Percentiles rank a stretch among this genome's conserved stretches.
Evolutionary conservation across 1,140 invertebrate species (phyloP).

Genomic region (Scylla paramamosain): DNA sequence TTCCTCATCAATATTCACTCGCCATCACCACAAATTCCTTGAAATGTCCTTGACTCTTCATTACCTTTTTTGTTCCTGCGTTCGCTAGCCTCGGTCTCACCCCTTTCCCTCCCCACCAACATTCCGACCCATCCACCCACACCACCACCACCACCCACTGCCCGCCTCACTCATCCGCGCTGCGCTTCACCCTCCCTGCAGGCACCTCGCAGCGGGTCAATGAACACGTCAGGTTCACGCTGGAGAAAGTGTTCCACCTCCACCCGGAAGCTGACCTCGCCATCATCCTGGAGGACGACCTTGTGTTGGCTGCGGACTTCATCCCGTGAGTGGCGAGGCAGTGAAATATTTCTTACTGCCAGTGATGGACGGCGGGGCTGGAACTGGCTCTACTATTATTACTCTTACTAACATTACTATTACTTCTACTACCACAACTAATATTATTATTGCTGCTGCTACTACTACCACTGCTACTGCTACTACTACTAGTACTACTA

Average conservation of each 20-base stretch:
- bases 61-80: neutral
- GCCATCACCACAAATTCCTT: neutral
- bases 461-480: neutral
- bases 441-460: neutral
- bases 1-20: neutral
- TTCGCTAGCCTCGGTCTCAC: neutral
- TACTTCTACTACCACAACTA: neutral
- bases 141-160: no score
- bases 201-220: slow-evolving; percentile 52
- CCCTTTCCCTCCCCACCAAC: no score
- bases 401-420: neutral
- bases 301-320: slow-evolving; percentile 64
- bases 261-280: slow-evolving; percentile 51
- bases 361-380: no score
- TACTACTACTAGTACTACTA: neutral
- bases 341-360: no score
- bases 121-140: no score
- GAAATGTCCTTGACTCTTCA: neutral
- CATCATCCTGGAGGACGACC: slow-evolving; percentile 70
- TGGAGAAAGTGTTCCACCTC: slow-evolving; percentile 52
- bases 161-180: neutral
- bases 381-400: no score
- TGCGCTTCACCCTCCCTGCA: neutral
- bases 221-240: slow-evolving; percentile 59
- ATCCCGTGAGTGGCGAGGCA: slow-evolving; percentile 60